Conservation (phyloP, 2,888 invertebrate genomes). For the Magallana nippona region DNA sequence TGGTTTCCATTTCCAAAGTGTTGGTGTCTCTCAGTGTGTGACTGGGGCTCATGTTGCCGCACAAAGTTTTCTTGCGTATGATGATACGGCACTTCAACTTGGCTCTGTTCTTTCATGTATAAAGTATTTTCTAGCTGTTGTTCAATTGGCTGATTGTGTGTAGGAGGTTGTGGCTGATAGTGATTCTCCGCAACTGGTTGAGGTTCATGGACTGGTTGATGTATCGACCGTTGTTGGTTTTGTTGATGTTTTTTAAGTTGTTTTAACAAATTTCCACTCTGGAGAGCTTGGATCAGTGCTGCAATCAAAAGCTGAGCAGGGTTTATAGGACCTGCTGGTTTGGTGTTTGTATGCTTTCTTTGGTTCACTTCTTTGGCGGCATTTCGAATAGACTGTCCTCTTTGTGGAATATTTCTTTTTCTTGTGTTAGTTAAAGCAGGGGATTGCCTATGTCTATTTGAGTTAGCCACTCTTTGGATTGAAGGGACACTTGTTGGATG, state of each 20-base stretch:
- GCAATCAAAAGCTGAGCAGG: conserved; percentile 2
- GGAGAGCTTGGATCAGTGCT: neutral
- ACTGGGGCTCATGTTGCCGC: neutral
- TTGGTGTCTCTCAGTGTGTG: neutral
- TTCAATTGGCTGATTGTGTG: neutral
- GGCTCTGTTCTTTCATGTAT: neutral
- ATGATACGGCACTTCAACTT: neutral
- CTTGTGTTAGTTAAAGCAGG: no score
- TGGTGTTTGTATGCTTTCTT: neutral
- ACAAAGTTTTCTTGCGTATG: neutral
- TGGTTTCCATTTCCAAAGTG: neutral
- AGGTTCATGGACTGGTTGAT: neutral
- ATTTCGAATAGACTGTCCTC: neutral
- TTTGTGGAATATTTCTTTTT: neutral
- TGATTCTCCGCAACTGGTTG: neutral
- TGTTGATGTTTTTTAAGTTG: neutral
- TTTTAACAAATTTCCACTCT: conserved; percentile 2
- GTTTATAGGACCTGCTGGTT: neutral
- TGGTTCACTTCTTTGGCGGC: neutral
- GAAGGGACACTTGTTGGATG: neutral
- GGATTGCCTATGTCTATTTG: no score
- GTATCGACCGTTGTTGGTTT: neutral
- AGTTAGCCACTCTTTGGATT: neutral
- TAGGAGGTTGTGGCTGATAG: neutral
- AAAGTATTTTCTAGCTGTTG: neutral